phyloP scores from a whole-genome alignment of 2,113 vertebrate species.

The Chamaea fasciata region DNA sequence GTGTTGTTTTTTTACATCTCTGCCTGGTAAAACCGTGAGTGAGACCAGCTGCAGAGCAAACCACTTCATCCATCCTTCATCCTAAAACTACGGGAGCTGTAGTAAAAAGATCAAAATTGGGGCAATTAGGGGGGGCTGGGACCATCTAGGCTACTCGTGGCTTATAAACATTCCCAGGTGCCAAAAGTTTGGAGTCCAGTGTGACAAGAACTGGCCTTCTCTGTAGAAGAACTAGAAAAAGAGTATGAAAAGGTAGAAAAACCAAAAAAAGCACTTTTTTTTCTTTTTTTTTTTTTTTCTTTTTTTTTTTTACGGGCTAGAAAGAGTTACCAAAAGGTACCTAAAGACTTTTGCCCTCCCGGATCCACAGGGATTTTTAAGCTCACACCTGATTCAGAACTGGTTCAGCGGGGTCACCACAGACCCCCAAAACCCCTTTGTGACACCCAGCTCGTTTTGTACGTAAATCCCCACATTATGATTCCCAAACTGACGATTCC shows the following conservation, averaged over 20 bases:
- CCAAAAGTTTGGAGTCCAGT: not conserved
- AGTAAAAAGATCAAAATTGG: not conserved
- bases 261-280: conserved; percentile 6
- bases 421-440: not conserved
- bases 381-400: not conserved
- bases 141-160: not conserved
- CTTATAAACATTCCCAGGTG: not conserved
- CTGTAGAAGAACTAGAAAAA: conserved; percentile 34
- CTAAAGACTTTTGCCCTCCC: not conserved
- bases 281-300: not conserved
- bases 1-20: not conserved
- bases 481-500: not conserved
- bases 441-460: not conserved
- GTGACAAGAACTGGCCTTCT: not conserved
- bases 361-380: not conserved
- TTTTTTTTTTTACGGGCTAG: not conserved
- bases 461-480: not conserved
- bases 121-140: not conserved
- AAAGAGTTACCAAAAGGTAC: conserved; percentile 7
- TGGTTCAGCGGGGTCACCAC: not conserved
- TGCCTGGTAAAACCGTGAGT: not conserved
- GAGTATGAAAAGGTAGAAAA: conserved; percentile 61
- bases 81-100: not conserved
- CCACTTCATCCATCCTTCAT: not conserved
- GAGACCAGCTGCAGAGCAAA: conserved; percentile 53